phyloP scores from a whole-genome alignment of 2,797 vertebrate species.

The Molothrus aeneus region DNA sequence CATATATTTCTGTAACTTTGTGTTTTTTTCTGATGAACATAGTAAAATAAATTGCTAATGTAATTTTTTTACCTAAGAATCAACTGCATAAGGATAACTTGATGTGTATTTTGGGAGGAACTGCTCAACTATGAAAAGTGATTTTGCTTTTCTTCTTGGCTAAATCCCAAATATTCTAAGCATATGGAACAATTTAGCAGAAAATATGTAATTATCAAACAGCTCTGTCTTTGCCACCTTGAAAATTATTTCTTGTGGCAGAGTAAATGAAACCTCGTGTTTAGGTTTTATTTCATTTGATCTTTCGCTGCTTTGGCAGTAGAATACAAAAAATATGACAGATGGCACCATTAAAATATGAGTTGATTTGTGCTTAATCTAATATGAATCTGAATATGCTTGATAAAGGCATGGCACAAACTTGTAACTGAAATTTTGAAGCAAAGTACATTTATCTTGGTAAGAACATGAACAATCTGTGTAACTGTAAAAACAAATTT shows the following conservation, averaged over 20 bases:
- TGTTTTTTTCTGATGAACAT: neutral
- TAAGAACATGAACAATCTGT: neutral
- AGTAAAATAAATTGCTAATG: neutral
- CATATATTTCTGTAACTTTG: neutral
- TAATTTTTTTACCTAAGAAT: neutral
- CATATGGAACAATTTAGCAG: slow-evolving; percentile 55
- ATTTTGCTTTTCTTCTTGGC: slow-evolving; percentile 36
- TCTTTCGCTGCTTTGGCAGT: slow-evolving; percentile 23
- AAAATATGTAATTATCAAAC: slow-evolving; percentile 51
- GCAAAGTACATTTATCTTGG: slow-evolving; percentile 30
- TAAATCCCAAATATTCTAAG: slow-evolving; percentile 7
- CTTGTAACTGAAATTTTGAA: slow-evolving; percentile 35
- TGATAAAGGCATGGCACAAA: slow-evolving; percentile 32
- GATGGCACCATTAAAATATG: slow-evolving; percentile 36
- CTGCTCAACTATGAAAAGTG: neutral
- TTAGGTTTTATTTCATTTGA: slow-evolving; percentile 45
- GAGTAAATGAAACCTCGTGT: slow-evolving; percentile 53
- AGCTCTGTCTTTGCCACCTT: slow-evolving; percentile 65
- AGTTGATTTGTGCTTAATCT: slow-evolving; percentile 50
- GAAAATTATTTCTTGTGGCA: slow-evolving; percentile 53
- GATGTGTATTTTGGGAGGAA: neutral
- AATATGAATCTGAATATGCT: slow-evolving; percentile 19
- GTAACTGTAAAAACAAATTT: slow-evolving; percentile 50
- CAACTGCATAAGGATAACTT: neutral
- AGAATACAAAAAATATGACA: slow-evolving; percentile 9